Conservation (phyloP, 2,888 invertebrate genomes). For the Temnothorax rugatulus region DNA sequence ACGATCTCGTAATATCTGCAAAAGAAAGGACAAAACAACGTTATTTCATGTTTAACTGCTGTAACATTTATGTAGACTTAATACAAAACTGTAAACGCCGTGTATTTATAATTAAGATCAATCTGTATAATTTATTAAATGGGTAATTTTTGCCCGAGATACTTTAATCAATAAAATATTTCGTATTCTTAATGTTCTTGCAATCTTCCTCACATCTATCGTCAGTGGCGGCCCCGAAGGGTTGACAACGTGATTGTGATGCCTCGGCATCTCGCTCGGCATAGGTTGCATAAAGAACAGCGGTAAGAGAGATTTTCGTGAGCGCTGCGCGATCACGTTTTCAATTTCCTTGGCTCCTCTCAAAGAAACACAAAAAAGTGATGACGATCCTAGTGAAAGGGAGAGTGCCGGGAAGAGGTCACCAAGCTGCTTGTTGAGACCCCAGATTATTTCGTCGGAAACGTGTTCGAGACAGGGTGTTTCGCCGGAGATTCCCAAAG, state of each 20-base stretch:
- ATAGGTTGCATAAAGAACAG: not conserved
- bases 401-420: not conserved
- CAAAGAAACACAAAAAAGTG: not conserved
- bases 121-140: slow-evolving; percentile 5
- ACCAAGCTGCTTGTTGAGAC: slow-evolving; percentile 12
- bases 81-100: not conserved
- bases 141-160: not conserved
- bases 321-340: not conserved
- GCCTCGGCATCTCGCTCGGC: not conserved
- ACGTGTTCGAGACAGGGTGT: slow-evolving; percentile 34
- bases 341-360: slow-evolving; percentile 11
- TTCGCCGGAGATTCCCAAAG: slow-evolving; percentile 55
- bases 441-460: slow-evolving; percentile 38
- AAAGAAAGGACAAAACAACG: not conserved
- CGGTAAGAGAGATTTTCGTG: not conserved
- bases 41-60: not conserved
- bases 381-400: not conserved
- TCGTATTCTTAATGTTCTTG: not conserved
- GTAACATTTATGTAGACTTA: not conserved
- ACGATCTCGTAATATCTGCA: slow-evolving; percentile 94
- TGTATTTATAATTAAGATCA: not conserved
- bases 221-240: not conserved
- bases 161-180: not conserved
- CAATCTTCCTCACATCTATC: not conserved
- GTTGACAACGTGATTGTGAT: not conserved